Conservation (phyloP, 2,113 vertebrate species). For the Haplotaxodon microlepis region DNA sequence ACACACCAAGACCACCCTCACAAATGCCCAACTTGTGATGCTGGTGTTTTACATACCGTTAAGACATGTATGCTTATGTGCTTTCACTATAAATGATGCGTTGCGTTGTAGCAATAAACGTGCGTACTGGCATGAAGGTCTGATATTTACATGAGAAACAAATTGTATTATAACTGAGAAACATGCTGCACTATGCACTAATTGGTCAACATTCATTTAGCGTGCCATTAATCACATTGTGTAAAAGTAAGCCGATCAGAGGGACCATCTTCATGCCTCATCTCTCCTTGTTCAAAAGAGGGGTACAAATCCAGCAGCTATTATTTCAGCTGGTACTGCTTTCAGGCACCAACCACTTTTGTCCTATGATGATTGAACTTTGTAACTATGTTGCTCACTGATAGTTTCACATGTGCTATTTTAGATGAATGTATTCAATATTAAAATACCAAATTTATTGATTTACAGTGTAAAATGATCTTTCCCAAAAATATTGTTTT, state of each 20-base stretch:
- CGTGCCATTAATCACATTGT: neutral
- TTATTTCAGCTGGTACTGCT: neutral
- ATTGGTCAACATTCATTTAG: neutral
- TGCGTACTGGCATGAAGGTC: neutral
- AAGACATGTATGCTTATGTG: neutral
- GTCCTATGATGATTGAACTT: neutral
- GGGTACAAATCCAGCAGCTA: neutral
- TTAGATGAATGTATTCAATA: neutral
- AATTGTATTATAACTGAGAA: neutral
- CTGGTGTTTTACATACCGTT: neutral
- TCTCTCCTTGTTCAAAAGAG: neutral
- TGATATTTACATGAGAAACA: neutral
- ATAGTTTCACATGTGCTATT: neutral
- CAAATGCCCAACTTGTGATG: neutral
- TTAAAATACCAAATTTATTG: neutral
- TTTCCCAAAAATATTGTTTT: neutral
- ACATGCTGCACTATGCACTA: neutral
- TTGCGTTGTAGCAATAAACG: neutral
- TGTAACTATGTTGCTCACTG: neutral
- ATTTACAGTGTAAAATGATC: neutral
- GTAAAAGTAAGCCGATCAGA: neutral
- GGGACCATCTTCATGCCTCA: neutral
- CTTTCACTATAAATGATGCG: neutral
- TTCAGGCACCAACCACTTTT: neutral
- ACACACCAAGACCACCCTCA: neutral